These are phyloP conservation scores for Megalops cyprinoides DNA, from an alignment of 2,797 vertebrate species.

Conservation along the genomic window DNA sequence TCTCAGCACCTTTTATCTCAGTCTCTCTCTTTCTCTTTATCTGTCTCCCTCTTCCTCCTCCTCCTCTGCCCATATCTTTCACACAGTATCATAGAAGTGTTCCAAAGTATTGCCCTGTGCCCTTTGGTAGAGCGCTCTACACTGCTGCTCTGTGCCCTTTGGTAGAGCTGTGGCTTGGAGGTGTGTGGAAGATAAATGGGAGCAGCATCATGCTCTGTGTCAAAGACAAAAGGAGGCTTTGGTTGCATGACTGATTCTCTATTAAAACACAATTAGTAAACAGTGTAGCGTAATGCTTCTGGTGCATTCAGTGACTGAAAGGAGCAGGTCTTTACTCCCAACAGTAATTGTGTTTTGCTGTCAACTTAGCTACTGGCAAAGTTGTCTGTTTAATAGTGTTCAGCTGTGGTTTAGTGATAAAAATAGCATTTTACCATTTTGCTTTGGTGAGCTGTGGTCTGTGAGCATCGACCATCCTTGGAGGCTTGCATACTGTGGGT, in stretches of 20 bases:
- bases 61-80: neutral
- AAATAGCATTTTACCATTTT: neutral
- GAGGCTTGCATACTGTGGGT: neutral
- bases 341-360: neutral
- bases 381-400: neutral
- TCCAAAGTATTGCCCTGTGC: too few relatives aligned
- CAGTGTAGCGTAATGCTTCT: constrained; percentile 55
- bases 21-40: neutral
- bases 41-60: neutral
- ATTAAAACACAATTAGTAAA: constrained; percentile 65
- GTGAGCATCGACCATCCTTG: neutral
- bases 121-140: too few relatives aligned
- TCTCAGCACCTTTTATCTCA: neutral
- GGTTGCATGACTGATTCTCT: constrained; percentile 62
- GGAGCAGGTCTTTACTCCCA: neutral
- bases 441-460: neutral
- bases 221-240: constrained; percentile 59
- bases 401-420: neutral
- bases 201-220: constrained; percentile 54
- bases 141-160: too few relatives aligned
- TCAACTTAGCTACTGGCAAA: neutral
- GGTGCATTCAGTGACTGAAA: constrained; percentile 15
- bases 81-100: too few relatives aligned
- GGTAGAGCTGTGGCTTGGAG: neutral
- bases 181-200: constrained; percentile 35